A percentile compares a stretch with the other conserved stretches of the same genome.
Conservation (phyloP, 2,797 vertebrate species). For the Ceyx erithaca region DNA sequence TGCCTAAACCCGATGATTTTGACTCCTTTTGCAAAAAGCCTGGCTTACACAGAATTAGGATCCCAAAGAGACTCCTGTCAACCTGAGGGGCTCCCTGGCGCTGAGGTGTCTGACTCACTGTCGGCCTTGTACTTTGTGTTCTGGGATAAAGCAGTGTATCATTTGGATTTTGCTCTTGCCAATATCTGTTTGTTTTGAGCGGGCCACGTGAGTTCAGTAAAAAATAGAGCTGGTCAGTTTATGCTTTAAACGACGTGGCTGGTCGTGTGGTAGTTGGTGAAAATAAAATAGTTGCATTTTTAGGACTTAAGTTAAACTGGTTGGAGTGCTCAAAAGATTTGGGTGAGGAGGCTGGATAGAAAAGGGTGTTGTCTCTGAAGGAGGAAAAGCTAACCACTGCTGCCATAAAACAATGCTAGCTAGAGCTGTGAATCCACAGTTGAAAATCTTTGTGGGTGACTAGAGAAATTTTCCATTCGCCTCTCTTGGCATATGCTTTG, state of each 20-base stretch:
- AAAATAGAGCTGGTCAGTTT: slow-evolving; percentile 57
- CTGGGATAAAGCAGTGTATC: slow-evolving; percentile 62
- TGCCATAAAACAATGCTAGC: slow-evolving; percentile 28
- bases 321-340: slow-evolving; percentile 2
- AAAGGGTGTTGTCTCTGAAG: slow-evolving; percentile 28
- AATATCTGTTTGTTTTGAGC: slow-evolving; percentile 67
- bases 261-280: neutral
- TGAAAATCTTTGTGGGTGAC: neutral
- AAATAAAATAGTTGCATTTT: slow-evolving; percentile 32
- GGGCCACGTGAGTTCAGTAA: slow-evolving; percentile 29
- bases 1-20: slow-evolving; percentile 26
- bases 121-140: slow-evolving; percentile 66
- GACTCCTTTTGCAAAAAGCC: slow-evolving; percentile 11
- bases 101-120: slow-evolving; percentile 61
- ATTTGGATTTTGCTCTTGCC: slow-evolving; percentile 69
- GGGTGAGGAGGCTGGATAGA: slow-evolving; percentile 7
- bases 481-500: neutral
- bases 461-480: neutral
- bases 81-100: slow-evolving; percentile 34
- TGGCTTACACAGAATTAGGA: neutral
- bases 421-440: slow-evolving; percentile 17
- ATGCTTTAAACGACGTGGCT: slow-evolving; percentile 29
- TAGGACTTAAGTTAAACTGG: slow-evolving; percentile 23
- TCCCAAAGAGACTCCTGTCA: slow-evolving; percentile 46
- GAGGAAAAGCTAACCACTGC: slow-evolving; percentile 32